These are phyloP conservation scores for Phrixothrix hirtus DNA, from an alignment of 2,888 invertebrate species.

Conservation along the genomic window DNA sequence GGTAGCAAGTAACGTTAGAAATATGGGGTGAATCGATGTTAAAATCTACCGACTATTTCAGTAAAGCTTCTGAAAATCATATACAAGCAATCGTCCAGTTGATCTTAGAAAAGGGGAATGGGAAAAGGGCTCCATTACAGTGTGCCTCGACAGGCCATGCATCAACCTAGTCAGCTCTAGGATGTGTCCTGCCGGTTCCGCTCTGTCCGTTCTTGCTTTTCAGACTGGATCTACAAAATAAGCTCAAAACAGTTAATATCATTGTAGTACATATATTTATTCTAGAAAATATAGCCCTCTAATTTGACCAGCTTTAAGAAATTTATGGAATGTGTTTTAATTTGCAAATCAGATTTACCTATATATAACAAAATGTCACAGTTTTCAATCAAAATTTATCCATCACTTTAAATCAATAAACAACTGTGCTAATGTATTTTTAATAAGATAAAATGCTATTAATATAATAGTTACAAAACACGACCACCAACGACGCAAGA, in stretches of 20 bases:
- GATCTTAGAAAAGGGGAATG: constrained; percentile 35
- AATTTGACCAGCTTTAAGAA: no score
- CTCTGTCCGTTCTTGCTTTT: constrained; percentile 27
- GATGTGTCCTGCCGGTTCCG: constrained; percentile 38
- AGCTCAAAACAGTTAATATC: constrained; percentile 21
- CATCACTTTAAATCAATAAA: constrained; percentile 54
- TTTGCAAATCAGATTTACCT: no score
- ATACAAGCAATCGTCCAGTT: constrained; percentile 27
- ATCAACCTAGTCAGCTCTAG: constrained; percentile 46
- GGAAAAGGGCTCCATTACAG: constrained; percentile 46
- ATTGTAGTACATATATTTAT: constrained; percentile 1
- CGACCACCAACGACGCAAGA: constrained; percentile 53
- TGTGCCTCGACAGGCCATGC: constrained; percentile 45
- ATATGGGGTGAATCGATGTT: no score
- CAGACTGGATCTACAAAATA: constrained; percentile 25
- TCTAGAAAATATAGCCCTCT: background rate
- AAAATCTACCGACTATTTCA: constrained; percentile 4
- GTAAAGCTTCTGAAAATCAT: constrained; percentile 14
- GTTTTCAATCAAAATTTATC: constrained; percentile 43
- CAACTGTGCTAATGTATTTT: constrained; percentile 54
- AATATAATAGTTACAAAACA: constrained; percentile 52
- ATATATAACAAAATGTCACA: no score
- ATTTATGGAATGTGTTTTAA: no score
- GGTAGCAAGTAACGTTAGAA: no score
- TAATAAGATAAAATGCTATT: constrained; percentile 55